Evolutionary conservation across 2,797 vertebrate species (phyloP), one percentile per base, ranked within the genome.

Genomic region (Varecia variegata): DNA sequence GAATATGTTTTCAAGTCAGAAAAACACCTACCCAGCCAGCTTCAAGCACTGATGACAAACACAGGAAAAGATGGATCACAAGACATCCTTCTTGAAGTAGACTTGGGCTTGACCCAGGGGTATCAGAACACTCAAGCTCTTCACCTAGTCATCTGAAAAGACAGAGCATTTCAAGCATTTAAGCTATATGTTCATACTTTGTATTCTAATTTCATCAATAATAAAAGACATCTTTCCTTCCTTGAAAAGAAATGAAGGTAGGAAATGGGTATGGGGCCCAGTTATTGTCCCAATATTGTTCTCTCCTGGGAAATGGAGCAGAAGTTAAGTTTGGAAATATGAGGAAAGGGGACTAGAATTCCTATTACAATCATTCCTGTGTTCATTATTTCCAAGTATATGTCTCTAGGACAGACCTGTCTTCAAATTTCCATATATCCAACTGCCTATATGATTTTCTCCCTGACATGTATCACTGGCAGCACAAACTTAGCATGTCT

Each of bases 241-340:
- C 62, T 90, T 93, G n/a, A n/a, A 73, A 95, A 95, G 52, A 93
- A 88, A 58, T 50, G 58, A 74, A 82, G 15, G 35, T 62, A 45
- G 7, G 54, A 71, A 73, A 18, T 83, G 13, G 18, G n/a, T 17
- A 88, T 70, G 32, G 77, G 6, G 14, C 62, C 62, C n/a, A n/a
- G 62, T 65, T n/a, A 65, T 40, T 80, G 73, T 40, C n/a, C 21
- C n/a, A 74, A 17, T 23, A 73, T 50, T 40, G 2, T 93, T 88
- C 21, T 91, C 25, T 90, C 25, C 40, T 62, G 25, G 30, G 14
- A 18, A 93, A 76, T 86, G 68, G 27, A 83, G 9, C 11, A 73
- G 40, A 91, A 80, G 30, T 87, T 90, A 70, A 83, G 47, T 92
- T 20, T 54, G 43, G 35, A 88, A 60, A 73, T 92, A 38, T 10